phyloP scores from a whole-genome alignment of 1,140 invertebrate species.

The Papilio helenus region DNA sequence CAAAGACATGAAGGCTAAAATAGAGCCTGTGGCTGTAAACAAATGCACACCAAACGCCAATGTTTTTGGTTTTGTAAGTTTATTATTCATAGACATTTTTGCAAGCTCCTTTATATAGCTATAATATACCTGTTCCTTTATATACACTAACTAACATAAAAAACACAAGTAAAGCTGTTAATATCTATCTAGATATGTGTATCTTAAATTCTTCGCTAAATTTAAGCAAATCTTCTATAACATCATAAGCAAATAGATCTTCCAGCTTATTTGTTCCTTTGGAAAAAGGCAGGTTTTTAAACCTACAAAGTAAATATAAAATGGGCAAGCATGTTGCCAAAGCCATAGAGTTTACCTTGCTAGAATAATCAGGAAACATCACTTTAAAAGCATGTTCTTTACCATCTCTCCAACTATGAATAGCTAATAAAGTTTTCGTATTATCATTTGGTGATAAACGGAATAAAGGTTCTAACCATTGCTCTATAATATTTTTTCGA shows the following conservation, averaged over 20 bases:
- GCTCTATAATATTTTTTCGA: conserved; percentile 12
- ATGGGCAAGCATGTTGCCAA: conserved; percentile 10
- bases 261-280: conserved; percentile 11
- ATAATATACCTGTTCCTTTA: conserved; percentile 12
- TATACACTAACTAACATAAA: conserved; percentile 12
- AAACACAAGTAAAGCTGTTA: conserved; percentile 11
- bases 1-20: conserved; percentile 11
- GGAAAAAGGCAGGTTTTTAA: conserved; percentile 11
- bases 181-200: conserved; percentile 12
- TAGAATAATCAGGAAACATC: conserved; percentile 11
- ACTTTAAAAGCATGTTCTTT: conserved; percentile 12
- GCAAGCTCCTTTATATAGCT: conserved; percentile 11
- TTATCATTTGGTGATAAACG: conserved; percentile 11
- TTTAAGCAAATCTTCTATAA: conserved; percentile 12
- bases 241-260: conserved; percentile 11
- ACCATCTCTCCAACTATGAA: conserved; percentile 11
- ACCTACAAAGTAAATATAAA: conserved; percentile 12
- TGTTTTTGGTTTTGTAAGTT: conserved; percentile 12
- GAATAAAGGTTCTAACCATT: conserved; percentile 11
- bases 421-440: conserved; percentile 12
- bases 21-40: conserved; percentile 10
- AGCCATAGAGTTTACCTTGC: conserved; percentile 10
- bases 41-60: conserved; percentile 10
- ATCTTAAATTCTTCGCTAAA: conserved; percentile 12
- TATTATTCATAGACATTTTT: conserved; percentile 12